Conservation (phyloP, 2,113 vertebrate genomes). For the Perca schrenkii region DNA sequence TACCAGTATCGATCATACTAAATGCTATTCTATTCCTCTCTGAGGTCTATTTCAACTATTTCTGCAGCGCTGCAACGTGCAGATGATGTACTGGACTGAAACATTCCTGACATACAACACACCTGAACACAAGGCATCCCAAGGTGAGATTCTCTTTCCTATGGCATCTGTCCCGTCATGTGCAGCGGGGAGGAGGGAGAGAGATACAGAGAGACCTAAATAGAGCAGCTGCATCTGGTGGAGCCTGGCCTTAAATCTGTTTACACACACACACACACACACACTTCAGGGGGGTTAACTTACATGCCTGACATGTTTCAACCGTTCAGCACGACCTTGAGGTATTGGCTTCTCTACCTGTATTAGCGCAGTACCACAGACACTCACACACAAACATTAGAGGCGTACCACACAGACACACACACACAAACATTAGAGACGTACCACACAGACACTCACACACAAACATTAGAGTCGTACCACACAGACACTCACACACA, state of each 20-base stretch:
- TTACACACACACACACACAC: conserved; percentile 4
- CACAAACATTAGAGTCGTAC: too few species aligned
- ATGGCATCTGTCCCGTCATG: conserved; percentile 24
- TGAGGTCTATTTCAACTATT: not conserved
- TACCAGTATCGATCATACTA: not conserved
- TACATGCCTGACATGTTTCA: conserved; percentile 32
- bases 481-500: too few species aligned
- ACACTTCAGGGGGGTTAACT: not conserved
- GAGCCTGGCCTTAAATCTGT: conserved; percentile 55
- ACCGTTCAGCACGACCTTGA: conserved; percentile 43
- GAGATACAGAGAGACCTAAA: conserved; percentile 51
- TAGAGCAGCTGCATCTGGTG: conserved; percentile 71
- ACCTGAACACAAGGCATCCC: conserved; percentile 55
- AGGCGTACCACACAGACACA: too few species aligned
- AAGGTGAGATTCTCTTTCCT: conserved; percentile 53
- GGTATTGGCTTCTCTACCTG: not conserved
- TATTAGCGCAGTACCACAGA: too few species aligned
- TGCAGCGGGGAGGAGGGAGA: conserved; percentile 9
- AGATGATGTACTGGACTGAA: conserved; percentile 9
- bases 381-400: too few species aligned
- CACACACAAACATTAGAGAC: too few species aligned
- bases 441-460: too few species aligned
- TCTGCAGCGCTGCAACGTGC: conserved; percentile 1
- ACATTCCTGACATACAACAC: conserved; percentile 27
- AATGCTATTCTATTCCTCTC: not conserved